phyloP scores from a whole-genome alignment of 1,140 invertebrate species.

The Drosophila pectinifera region DNA sequence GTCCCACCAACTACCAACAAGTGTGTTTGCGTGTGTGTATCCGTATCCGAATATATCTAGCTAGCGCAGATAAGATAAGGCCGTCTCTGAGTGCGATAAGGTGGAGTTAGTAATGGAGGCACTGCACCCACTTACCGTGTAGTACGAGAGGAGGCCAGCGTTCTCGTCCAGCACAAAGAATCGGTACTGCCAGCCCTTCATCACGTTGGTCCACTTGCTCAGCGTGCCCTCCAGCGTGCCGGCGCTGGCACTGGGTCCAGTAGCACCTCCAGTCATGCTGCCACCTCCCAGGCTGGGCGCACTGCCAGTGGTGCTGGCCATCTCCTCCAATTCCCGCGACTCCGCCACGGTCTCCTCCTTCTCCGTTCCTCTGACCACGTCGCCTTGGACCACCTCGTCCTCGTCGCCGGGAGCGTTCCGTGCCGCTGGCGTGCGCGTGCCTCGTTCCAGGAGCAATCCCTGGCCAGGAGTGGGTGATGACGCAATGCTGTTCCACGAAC shows the following conservation, averaged over 20 bases:
- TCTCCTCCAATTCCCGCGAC: slow-evolving; percentile 28
- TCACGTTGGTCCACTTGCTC: slow-evolving; percentile 99
- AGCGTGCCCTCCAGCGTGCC: slow-evolving; percentile 97
- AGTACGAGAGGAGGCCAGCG: slow-evolving; percentile 97
- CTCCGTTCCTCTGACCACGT: slow-evolving; percentile 20
- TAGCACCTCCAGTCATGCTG: slow-evolving; percentile 6
- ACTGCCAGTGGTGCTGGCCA: slow-evolving; percentile 47
- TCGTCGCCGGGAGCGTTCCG: slow-evolving; percentile 23
- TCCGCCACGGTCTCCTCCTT: slow-evolving; percentile 27
- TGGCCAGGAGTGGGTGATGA: slow-evolving; percentile 31
- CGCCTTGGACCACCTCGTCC: slow-evolving; percentile 13
- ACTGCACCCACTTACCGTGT: slow-evolving; percentile 91
- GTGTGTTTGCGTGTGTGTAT: slow-evolving; percentile 7
- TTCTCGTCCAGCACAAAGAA: slow-evolving; percentile 99
- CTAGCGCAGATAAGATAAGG: slow-evolving; percentile 45
- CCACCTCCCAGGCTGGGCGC: slow-evolving; percentile 24
- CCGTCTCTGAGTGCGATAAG: slow-evolving; percentile 10
- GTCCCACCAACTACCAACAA: slow-evolving; percentile 24
- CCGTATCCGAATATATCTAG: slow-evolving; percentile 34
- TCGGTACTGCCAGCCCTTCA: slow-evolving; percentile 99
- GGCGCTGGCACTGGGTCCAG: slow-evolving; percentile 16
- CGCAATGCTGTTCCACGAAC: slow-evolving; percentile 33
- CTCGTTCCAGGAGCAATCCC: slow-evolving; percentile 4
- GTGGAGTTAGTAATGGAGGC: slow-evolving; percentile 13
- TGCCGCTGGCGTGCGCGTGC: slow-evolving; percentile 7